A percentile compares a stretch with the other conserved stretches of the same genome.
phyloP scores from a whole-genome alignment of 2,113 vertebrate species.

The Aix galericulata region DNA sequence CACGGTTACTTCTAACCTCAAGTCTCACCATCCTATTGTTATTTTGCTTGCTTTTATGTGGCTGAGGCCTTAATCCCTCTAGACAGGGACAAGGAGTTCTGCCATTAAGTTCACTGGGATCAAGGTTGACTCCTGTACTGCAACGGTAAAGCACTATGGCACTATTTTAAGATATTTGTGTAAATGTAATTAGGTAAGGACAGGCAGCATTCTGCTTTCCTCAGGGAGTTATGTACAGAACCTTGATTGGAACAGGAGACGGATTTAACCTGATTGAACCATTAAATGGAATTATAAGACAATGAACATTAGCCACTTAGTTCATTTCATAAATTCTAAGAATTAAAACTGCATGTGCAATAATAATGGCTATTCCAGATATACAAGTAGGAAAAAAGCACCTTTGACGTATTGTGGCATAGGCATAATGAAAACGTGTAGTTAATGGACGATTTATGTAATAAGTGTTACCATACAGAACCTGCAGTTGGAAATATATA shows the following conservation, averaged over 20 bases:
- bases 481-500: constrained; percentile 57
- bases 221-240: neutral
- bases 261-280: constrained; percentile 43
- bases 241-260: constrained; percentile 35
- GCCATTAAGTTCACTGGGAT: neutral
- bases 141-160: neutral
- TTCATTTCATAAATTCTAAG: constrained; percentile 43
- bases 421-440: constrained; percentile 37
- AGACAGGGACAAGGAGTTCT: neutral
- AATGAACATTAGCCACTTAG: constrained; percentile 53
- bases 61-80: neutral
- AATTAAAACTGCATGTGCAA: constrained; percentile 70
- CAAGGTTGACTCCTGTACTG: neutral
- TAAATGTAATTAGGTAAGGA: neutral
- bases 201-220: neutral
- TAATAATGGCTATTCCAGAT: constrained; percentile 51
- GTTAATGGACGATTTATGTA: constrained; percentile 72
- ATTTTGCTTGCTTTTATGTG: neutral
- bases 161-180: neutral
- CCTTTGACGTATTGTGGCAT: constrained; percentile 50
- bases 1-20: neutral
- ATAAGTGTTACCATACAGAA: constrained; percentile 41
- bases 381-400: constrained; percentile 32
- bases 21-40: neutral
- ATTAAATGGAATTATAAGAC: constrained; percentile 45